Evolutionary conservation across 2,888 invertebrate species (phyloP).

Genomic region (Crossocerus cetratus): DNA sequence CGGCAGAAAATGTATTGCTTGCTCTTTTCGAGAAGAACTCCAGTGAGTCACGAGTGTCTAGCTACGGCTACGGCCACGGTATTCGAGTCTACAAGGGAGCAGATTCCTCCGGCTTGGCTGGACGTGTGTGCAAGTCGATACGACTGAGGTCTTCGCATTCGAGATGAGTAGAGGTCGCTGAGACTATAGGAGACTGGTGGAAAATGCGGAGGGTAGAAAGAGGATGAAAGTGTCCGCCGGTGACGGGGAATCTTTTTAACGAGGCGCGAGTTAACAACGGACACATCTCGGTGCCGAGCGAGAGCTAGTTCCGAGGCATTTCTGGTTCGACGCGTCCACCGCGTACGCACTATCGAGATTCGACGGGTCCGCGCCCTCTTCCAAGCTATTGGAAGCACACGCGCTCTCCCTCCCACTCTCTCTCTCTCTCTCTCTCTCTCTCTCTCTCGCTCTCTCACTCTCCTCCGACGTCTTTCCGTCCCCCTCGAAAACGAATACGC

Average conservation of each 20-base stretch:
- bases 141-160: conserved; percentile 1
- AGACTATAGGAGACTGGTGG: background rate
- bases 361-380: background rate
- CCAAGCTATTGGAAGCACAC: no score
- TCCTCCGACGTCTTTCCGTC: background rate
- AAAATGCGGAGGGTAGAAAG: background rate
- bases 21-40: conserved; percentile 35
- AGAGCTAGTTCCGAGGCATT: background rate
- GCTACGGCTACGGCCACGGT: conserved; percentile 38
- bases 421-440: no score
- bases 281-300: background rate
- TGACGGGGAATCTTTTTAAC: background rate
- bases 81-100: conserved; percentile 28
- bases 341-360: conserved; percentile 3
- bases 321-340: background rate
- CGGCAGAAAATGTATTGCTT: conserved; percentile 44
- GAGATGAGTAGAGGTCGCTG: background rate
- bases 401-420: no score
- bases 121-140: conserved; percentile 9
- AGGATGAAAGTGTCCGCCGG: background rate
- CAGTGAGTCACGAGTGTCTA: conserved; percentile 36
- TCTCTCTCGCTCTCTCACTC: no score
- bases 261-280: background rate
- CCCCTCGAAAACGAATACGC: background rate
- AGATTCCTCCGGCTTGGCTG: conserved; percentile 9